phyloP scores from a whole-genome alignment of 2,888 invertebrate genomes.

The Nebria brevicollis region DNA sequence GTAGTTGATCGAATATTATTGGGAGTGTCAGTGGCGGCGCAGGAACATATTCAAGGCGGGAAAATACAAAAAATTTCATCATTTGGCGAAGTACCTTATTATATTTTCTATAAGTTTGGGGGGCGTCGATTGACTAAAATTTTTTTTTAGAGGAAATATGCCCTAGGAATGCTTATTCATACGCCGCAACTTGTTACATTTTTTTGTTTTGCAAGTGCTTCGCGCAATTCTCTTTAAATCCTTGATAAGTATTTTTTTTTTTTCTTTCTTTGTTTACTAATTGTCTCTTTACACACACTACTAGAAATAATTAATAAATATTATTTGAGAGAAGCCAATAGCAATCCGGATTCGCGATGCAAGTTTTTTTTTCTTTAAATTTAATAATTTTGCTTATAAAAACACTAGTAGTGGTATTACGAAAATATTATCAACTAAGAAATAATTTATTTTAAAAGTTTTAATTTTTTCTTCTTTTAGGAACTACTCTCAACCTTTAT shows the following conservation, averaged over 20 bases:
- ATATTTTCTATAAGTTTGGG: neutral
- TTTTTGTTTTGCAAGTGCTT: constrained; percentile 37
- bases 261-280: constrained; percentile 27
- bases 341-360: constrained; percentile 38
- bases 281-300: constrained; percentile 40
- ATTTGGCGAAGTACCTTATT: neutral
- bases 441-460: constrained; percentile 20
- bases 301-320: constrained; percentile 36
- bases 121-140: constrained; percentile 1
- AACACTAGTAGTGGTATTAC: constrained; percentile 39
- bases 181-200: neutral
- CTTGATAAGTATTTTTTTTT: constrained; percentile 20
- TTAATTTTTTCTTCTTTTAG: constrained; percentile 15
- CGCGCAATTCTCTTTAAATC: constrained; percentile 32
- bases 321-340: constrained; percentile 37
- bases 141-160: neutral
- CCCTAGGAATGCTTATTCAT: neutral
- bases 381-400: constrained; percentile 38
- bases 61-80: neutral
- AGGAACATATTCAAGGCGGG: neutral
- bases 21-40: neutral
- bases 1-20: neutral
- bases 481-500: constrained; percentile 40
- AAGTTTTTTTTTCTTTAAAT: constrained; percentile 12
- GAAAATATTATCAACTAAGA: constrained; percentile 25